phyloP scores from a whole-genome alignment of 2,888 invertebrate genomes.

The Pseudococcus longispinus region DNA sequence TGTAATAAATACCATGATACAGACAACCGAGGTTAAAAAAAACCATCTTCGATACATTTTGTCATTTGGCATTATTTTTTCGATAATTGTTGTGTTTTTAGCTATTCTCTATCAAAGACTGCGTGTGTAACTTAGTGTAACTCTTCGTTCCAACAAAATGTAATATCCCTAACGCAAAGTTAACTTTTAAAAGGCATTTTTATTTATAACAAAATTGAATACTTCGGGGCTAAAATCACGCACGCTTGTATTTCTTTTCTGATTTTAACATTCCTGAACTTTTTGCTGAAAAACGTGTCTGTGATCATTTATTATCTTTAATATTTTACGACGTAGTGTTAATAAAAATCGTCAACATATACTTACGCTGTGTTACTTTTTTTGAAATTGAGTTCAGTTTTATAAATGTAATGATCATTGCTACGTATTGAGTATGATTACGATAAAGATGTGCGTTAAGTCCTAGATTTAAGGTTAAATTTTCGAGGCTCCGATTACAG shows the following conservation, averaged over 20 bases:
- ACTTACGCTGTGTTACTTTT: not conserved
- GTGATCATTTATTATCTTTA: not conserved
- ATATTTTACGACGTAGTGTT: not conserved
- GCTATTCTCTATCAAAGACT: conserved; percentile 39
- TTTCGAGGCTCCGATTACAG: not conserved
- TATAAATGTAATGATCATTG: too few species aligned
- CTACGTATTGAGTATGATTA: too few species aligned
- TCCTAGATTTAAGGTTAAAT: too few species aligned
- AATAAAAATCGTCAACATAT: not conserved
- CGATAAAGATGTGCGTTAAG: too few species aligned
- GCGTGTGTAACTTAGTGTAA: not conserved
- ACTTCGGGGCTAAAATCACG: not conserved
- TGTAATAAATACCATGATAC: not conserved
- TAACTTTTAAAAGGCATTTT: not conserved
- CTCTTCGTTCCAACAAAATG: not conserved
- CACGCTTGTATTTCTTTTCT: not conserved
- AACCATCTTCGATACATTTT: conserved; percentile 10
- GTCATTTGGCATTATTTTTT: conserved; percentile 24
- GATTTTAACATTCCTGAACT: not conserved
- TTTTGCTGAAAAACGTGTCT: not conserved
- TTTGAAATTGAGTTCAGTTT: not conserved
- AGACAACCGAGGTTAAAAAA: not conserved
- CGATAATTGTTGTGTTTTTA: conserved; percentile 4
- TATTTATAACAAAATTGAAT: not conserved
- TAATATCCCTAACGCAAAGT: not conserved